Evolutionary conservation across 2,888 invertebrate species (phyloP).

Genomic region (Sialis lutaria): DNA sequence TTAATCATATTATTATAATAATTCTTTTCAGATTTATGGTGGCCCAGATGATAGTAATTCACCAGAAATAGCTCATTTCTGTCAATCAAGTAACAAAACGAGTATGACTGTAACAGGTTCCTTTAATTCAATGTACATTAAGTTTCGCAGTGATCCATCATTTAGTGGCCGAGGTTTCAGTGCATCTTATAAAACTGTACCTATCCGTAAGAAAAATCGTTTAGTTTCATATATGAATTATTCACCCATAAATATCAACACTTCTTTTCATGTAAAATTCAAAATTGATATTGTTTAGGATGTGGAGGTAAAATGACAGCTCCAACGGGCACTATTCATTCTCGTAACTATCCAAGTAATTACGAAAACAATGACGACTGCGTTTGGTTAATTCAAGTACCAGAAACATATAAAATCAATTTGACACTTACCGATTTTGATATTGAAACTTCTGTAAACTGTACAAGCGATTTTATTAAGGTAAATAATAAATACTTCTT

Average conservation of each 20-base stretch:
- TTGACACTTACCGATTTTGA: constrained; percentile 53
- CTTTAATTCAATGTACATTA: constrained; percentile 50
- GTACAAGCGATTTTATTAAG: constrained; percentile 33
- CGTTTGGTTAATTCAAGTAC: constrained; percentile 55
- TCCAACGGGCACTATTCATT: constrained; percentile 47
- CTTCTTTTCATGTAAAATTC: no score
- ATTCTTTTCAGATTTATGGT: constrained; percentile 30
- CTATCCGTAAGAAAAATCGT: constrained; percentile 26
- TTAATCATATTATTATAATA: no score
- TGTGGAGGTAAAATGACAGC: constrained; percentile 60
- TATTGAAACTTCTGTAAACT: constrained; percentile 28
- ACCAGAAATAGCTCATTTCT: constrained; percentile 39
- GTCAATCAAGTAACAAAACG: constrained; percentile 20
- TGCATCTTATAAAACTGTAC: constrained; percentile 34
- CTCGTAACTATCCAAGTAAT: constrained; percentile 68
- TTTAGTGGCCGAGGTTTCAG: constrained; percentile 44
- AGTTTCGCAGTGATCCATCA: constrained; percentile 41
- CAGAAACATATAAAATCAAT: constrained; percentile 46
- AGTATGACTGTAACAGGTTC: constrained; percentile 32
- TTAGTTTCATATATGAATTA: no score
- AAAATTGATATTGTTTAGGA: constrained; percentile 24
- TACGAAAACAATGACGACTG: constrained; percentile 62
- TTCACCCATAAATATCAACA: no score
- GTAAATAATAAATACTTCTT: constrained; percentile 23
- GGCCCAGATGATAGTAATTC: constrained; percentile 42